A percentile compares a stretch with the other conserved stretches of the same genome.
phyloP scores from a whole-genome alignment of 2,888 invertebrate species.

The Drosophila cyrtoloma region DNA sequence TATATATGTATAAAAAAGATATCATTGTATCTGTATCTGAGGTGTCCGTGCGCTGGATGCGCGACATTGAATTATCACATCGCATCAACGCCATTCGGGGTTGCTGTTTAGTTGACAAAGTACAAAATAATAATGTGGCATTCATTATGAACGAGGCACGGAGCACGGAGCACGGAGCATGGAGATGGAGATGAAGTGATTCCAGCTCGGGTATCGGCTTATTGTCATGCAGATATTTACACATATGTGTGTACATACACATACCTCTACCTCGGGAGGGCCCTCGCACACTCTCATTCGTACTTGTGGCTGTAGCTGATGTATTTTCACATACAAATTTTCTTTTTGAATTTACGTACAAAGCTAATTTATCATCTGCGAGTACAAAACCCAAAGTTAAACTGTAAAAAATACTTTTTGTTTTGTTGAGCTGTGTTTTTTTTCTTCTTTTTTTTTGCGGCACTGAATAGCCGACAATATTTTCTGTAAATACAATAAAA shows the following conservation, averaged over 20 bases:
- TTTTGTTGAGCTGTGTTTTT: slow-evolving; percentile 26
- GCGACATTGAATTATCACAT: slow-evolving; percentile 80
- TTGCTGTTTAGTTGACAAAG: slow-evolving; percentile 70
- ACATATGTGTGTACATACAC: slow-evolving; percentile 36
- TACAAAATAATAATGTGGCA: slow-evolving; percentile 78
- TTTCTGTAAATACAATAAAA: slow-evolving; percentile 68
- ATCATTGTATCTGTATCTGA: slow-evolving; percentile 66
- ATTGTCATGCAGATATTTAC: slow-evolving; percentile 79
- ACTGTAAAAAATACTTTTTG: slow-evolving; percentile 61
- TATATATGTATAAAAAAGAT: slow-evolving; percentile 63
- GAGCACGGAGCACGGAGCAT: not conserved
- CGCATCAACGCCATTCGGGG: slow-evolving; percentile 47
- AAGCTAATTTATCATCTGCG: slow-evolving; percentile 74
- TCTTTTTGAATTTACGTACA: slow-evolving; percentile 76
- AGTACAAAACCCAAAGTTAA: slow-evolving; percentile 57
- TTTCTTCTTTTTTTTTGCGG: slow-evolving; percentile 30
- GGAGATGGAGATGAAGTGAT: slow-evolving; percentile 17
- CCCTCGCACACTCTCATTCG: not conserved
- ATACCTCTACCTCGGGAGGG: not conserved
- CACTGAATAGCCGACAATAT: slow-evolving; percentile 70
- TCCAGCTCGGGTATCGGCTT: slow-evolving; percentile 40
- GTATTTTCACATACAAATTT: slow-evolving; percentile 74
- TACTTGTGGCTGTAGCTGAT: slow-evolving; percentile 9
- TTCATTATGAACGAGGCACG: slow-evolving; percentile 53
- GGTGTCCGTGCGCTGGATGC: slow-evolving; percentile 62